Base-by-base conservation (phyloP, 2,797 vertebrate genomes). In the Rhinoraja longicauda region DNA sequence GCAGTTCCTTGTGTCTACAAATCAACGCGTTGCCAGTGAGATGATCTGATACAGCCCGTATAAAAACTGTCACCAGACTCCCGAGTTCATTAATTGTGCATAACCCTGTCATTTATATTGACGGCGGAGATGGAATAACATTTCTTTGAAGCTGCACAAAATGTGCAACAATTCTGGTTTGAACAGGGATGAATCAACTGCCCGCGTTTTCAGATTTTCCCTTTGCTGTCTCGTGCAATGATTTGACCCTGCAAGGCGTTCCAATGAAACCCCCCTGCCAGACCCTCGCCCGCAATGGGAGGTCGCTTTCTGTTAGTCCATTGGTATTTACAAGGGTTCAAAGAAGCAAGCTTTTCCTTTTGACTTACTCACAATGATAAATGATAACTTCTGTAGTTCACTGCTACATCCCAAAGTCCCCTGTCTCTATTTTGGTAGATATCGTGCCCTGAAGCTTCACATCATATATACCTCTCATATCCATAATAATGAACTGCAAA, bases 381-480 rank as follows among this genome's bases (percentile, higher is more conserved):
- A 88, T 88, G 17, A 88, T 67, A 19, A 88, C 32, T 36, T 36
- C n/a, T 32, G 64, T 32, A 67, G 29, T n/a, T 88, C n/a, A 10
- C 59, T 26, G n/a, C 59, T 36, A 19, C n/a, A 21, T 88, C 84
- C n/a, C n/a, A 67, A 67, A 4, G 13, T 88, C 62, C 17, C n/a
- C 10, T 64, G 59, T 84, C 84, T 64, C n/a, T 88, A 88, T 36
- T 67, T 88, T 88, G 64, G 59, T 67, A 88, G 59, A 67, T 36
- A 67, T 67, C 67, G n/a, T 67, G n/a, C 84, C 84, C 84, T 36
- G n/a, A 32, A 88, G 84, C 84, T 36, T 64, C 84, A 64, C 84
- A 88, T 88, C n/a, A 64, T 64, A 88, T n/a, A 67, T 6, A 36
- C 57, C 17, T 88, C 84, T 88, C 84, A 88, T 88, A 88, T 67